Conservation (phyloP, 2,888 invertebrate genomes). For the Encarsia formosa region DNA sequence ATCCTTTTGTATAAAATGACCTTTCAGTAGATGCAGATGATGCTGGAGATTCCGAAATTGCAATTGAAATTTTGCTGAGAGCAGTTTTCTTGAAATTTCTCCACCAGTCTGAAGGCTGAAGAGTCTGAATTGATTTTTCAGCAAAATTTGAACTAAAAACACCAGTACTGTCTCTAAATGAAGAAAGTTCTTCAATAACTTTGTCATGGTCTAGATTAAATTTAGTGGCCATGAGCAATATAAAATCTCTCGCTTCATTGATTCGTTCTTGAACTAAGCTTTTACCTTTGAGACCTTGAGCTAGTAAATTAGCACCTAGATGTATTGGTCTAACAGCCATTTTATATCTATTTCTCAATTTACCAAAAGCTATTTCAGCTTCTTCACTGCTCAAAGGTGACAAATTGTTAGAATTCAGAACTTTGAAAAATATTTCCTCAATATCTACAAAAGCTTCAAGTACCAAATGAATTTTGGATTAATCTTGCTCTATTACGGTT, state of each 20-base stretch:
- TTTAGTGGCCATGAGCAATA: neutral
- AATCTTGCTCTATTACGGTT: slow-evolving; percentile 18
- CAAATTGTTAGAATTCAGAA: slow-evolving; percentile 11
- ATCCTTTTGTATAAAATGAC: slow-evolving; percentile 33
- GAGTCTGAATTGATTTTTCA: too few species aligned
- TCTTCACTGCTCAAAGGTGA: neutral
- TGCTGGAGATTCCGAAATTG: slow-evolving; percentile 30
- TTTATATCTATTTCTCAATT: neutral
- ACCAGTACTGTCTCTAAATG: neutral
- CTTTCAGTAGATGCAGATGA: slow-evolving; percentile 35
- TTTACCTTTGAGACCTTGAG: neutral
- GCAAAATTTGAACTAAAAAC: too few species aligned
- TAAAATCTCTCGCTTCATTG: neutral
- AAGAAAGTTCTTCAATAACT: neutral
- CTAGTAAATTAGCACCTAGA: neutral
- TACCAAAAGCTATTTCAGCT: neutral
- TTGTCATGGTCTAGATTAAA: neutral
- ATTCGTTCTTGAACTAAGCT: neutral
- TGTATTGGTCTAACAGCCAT: neutral
- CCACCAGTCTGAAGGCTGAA: neutral
- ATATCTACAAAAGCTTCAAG: slow-evolving; percentile 21
- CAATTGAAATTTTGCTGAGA: slow-evolving; percentile 28
- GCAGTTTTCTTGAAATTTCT: slow-evolving; percentile 26
- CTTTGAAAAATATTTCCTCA: slow-evolving; percentile 12
- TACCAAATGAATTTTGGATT: slow-evolving; percentile 18